These are phyloP conservation scores for Drosophila navojoa DNA, from an alignment of 1,140 invertebrate genomes.

Conservation along the genomic window DNA sequence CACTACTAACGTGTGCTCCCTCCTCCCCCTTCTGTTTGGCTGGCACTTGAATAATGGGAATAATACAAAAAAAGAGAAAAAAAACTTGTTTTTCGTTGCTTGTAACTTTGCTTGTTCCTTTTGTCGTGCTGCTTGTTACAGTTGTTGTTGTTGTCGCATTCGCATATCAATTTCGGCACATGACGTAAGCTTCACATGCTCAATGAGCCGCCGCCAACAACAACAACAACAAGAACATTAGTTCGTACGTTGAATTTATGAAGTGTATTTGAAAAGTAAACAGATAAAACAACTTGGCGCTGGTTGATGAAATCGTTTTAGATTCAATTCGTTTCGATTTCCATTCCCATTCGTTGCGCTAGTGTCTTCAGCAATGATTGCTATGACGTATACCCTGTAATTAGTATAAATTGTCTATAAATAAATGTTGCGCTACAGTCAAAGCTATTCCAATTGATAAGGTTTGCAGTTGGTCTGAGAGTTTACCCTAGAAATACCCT, in stretches of 20 bases:
- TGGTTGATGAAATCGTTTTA: slow-evolving; percentile 27
- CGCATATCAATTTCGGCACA: slow-evolving; percentile 81
- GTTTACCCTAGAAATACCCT: no score
- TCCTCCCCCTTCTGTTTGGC: neutral
- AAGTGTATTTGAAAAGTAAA: slow-evolving; percentile 79
- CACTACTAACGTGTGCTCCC: neutral
- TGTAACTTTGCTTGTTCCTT: slow-evolving; percentile 49
- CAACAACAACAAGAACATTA: slow-evolving; percentile 40
- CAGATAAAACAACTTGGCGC: slow-evolving; percentile 59
- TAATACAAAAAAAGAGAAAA: slow-evolving; percentile 21
- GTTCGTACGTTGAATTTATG: slow-evolving; percentile 50
- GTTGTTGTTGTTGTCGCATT: slow-evolving; percentile 43
- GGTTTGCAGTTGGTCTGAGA: no score
- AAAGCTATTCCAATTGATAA: no score
- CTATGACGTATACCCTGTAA: slow-evolving; percentile 3
- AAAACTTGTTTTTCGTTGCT: slow-evolving; percentile 47
- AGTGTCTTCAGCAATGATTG: neutral
- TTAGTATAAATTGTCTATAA: neutral
- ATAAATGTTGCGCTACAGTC: neutral
- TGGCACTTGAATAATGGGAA: slow-evolving; percentile 21
- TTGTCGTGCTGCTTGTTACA: slow-evolving; percentile 56
- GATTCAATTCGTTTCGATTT: slow-evolving; percentile 24
- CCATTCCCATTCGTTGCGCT: slow-evolving; percentile 19
- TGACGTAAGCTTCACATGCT: slow-evolving; percentile 81
- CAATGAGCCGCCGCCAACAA: slow-evolving; percentile 46